phyloP scores from a whole-genome alignment of 2,888 invertebrate species.

The Himalopsyche tibetana region DNA sequence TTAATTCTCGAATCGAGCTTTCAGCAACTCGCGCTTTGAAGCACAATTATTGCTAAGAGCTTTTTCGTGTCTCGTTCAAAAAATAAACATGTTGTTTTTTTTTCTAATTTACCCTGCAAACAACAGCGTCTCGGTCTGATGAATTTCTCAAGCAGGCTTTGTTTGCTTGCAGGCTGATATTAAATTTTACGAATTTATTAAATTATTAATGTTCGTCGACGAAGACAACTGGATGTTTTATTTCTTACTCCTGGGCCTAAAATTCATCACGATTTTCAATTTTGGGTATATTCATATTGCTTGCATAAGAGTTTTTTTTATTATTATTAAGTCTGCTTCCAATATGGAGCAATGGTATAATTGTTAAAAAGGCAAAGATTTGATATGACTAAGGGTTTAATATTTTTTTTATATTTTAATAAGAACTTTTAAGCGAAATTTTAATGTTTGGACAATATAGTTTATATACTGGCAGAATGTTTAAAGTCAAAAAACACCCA shows the following conservation, averaged over 20 bases:
- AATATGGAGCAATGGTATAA: too few relatives aligned
- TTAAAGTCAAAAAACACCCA: too few relatives aligned
- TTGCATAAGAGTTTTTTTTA: background rate
- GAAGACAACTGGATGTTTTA: background rate
- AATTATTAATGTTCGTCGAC: background rate
- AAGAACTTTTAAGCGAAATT: too few relatives aligned
- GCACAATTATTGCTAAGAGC: conserved; percentile 2
- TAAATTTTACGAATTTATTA: background rate
- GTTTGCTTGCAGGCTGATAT: background rate
- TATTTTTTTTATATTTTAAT: too few relatives aligned
- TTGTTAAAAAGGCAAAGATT: too few relatives aligned
- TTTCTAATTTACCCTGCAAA: conserved; percentile 22
- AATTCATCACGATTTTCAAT: background rate
- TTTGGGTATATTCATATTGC: background rate
- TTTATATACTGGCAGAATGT: too few relatives aligned
- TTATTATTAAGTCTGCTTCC: too few relatives aligned
- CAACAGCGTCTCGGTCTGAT: background rate
- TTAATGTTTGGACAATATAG: too few relatives aligned
- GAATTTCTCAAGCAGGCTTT: background rate
- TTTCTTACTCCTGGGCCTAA: background rate
- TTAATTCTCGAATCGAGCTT: background rate
- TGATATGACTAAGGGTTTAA: too few relatives aligned
- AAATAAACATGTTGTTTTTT: conserved; percentile 22
- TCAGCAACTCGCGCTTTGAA: background rate
- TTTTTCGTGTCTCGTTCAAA: conserved; percentile 9